These are phyloP conservation scores for Saccopteryx leptura DNA, from an alignment of 2,113 vertebrate genomes.

Conservation along the genomic window DNA sequence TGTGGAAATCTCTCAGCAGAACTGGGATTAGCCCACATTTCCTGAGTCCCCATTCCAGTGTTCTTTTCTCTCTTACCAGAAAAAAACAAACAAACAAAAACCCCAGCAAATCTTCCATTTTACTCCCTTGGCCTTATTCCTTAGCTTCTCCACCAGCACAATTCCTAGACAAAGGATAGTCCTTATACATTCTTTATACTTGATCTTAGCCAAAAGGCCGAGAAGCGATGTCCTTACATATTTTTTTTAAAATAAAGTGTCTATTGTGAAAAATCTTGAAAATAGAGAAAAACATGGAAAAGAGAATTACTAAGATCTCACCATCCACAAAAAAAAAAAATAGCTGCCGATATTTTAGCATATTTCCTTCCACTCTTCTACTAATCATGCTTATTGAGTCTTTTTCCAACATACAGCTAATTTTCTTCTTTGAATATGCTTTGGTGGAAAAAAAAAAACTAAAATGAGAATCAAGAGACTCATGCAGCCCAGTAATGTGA, in stretches of 20 bases:
- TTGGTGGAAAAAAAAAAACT: conserved; percentile 37
- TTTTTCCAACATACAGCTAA: conserved; percentile 14
- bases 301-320: background rate
- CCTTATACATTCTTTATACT: background rate
- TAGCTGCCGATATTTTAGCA: background rate
- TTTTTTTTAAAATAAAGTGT: background rate
- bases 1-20: conserved; percentile 27
- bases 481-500: background rate
- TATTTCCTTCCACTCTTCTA: conserved; percentile 52
- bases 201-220: no score
- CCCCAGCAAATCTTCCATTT: background rate
- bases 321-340: conserved; percentile 16
- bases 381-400: background rate
- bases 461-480: conserved; percentile 4
- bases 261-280: conserved; percentile 24
- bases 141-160: background rate
- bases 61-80: background rate
- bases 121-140: background rate
- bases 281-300: background rate
- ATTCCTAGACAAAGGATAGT: conserved; percentile 3
- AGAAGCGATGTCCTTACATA: background rate
- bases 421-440: conserved; percentile 29
- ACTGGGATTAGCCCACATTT: conserved; percentile 40
- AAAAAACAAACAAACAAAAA: background rate
- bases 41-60: background rate